These are phyloP conservation scores for Nymphalis c-album DNA, from an alignment of 2,888 invertebrate species.

Conservation along the genomic window DNA sequence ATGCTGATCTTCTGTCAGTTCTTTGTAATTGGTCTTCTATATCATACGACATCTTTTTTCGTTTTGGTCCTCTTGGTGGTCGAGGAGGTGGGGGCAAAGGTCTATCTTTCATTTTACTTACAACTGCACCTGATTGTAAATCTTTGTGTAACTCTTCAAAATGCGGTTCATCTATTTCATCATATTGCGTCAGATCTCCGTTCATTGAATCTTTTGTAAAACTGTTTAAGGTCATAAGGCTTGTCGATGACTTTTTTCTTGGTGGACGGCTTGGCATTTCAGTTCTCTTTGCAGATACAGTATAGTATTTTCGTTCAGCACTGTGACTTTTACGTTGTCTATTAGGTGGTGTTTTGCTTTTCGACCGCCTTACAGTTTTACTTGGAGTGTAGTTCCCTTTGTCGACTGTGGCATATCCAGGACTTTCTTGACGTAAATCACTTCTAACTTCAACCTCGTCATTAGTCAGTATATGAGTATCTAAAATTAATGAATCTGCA, in stretches of 20 bases:
- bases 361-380: constrained; percentile 79
- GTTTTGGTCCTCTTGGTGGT: constrained; percentile 85
- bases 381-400: constrained; percentile 85
- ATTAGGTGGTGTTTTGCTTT: constrained; percentile 76
- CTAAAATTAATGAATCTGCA: constrained; percentile 84
- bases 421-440: constrained; percentile 72
- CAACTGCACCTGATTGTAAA: constrained; percentile 87
- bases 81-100: constrained; percentile 93
- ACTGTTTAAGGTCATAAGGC: constrained; percentile 78
- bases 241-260: constrained; percentile 82
- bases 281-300: constrained; percentile 77
- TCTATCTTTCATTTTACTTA: constrained; percentile 91
- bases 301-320: constrained; percentile 85
- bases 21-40: constrained; percentile 37
- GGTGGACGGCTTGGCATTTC: constrained; percentile 83
- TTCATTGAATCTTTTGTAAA: constrained; percentile 68
- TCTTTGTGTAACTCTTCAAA: constrained; percentile 83
- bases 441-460: constrained; percentile 63
- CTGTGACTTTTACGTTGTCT: constrained; percentile 74
- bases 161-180: constrained; percentile 82
- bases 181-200: constrained; percentile 80
- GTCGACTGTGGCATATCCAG: constrained; percentile 89
- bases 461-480: constrained; percentile 63
- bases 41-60: constrained; percentile 58
- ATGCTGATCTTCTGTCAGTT: constrained; percentile 43